Evolutionary conservation across 1,140 invertebrate species (phyloP).

Genomic region (Drosophila murphyi): DNA sequence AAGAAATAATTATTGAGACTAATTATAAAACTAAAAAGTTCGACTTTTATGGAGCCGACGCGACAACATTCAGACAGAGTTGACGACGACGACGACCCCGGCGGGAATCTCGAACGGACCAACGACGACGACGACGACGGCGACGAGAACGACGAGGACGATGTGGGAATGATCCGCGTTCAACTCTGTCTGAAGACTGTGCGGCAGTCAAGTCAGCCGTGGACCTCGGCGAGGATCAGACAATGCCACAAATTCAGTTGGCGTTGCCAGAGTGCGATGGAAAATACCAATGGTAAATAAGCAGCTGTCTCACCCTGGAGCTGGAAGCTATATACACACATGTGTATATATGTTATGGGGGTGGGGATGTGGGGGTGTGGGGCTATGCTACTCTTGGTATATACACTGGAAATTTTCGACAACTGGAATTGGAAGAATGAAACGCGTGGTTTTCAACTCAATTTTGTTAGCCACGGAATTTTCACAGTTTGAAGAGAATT

Average conservation of each 20-base stretch:
- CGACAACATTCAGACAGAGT: slow-evolving; percentile 79
- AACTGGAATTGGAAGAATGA: slow-evolving; percentile 47
- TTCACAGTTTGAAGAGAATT: neutral
- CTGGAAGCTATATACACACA: slow-evolving; percentile 24
- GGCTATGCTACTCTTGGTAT: slow-evolving; percentile 45
- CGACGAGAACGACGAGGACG: slow-evolving; percentile 38
- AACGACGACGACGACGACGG: slow-evolving; percentile 44
- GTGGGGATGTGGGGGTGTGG: slow-evolving; percentile 1
- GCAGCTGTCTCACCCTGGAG: slow-evolving; percentile 52
- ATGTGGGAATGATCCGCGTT: slow-evolving; percentile 67
- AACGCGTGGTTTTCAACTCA: slow-evolving; percentile 35
- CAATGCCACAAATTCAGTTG: slow-evolving; percentile 19
- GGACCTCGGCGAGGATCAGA: slow-evolving; percentile 66
- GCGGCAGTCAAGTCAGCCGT: slow-evolving; percentile 45
- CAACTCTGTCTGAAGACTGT: slow-evolving; percentile 84
- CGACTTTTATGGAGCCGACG: slow-evolving; percentile 20
- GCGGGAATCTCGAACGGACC: slow-evolving; percentile 50
- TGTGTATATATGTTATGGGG: neutral
- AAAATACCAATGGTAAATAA: slow-evolving; percentile 61
- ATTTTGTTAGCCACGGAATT: slow-evolving; percentile 18
- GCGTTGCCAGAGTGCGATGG: slow-evolving; percentile 50
- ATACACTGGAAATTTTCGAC: slow-evolving; percentile 74
- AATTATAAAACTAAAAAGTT: slow-evolving; percentile 45
- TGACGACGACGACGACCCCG: slow-evolving; percentile 69
- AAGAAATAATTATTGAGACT: slow-evolving; percentile 30